Evolutionary conservation across 2,113 vertebrate genomes (phyloP), one percentile per base, ranked within the genome.

Genomic region (Bufo bufo): DNA sequence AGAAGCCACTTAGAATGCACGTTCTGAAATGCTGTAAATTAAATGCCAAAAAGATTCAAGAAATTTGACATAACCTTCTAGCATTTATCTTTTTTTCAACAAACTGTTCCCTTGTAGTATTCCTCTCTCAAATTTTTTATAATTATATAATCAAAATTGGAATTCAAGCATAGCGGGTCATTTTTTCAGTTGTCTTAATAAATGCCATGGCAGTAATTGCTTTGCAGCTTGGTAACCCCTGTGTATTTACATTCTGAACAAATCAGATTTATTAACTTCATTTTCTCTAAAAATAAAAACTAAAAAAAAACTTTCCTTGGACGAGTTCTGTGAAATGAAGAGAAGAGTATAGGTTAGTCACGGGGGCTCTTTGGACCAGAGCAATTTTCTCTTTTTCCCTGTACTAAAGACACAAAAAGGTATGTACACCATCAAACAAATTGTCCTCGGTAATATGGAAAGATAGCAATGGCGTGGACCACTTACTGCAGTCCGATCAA

Each of bases 21-120:
- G 6, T 89, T 65, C 90, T 92, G 91, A 90, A 81, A 82, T 61
- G 61, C 90, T 90, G 90, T 90, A 92, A 91, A 91, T 92, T 90
- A 92, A 92, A 88, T 93, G 87, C 77, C 0, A 0, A 66, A 65
- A 86, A 90, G 85, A 85, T 89, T 33, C 10, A 77, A 80, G 54
- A 78, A 84, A 90, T 81, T 61, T 1, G 6, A 7, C 82, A 92
- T 93, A 91, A 92, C 90, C 85, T 92, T 92, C 77, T 89, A 89
- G 84, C 91, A 86, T 90, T 23, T 84, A 82, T 79, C 84, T 66
- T 56, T 66, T 87, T 89, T 90, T 33, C 72, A 91, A 10, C 87
- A 87, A 16, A 82, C 91, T 61, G 10, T 82, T 91, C 83, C 50
- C 87, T 77, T 49, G 63, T 89, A 49, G 77, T 89, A 23, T 11